phyloP scores from a whole-genome alignment of 35 echinoderm and acorn worm genomes.

The Patiria miniata region DNA sequence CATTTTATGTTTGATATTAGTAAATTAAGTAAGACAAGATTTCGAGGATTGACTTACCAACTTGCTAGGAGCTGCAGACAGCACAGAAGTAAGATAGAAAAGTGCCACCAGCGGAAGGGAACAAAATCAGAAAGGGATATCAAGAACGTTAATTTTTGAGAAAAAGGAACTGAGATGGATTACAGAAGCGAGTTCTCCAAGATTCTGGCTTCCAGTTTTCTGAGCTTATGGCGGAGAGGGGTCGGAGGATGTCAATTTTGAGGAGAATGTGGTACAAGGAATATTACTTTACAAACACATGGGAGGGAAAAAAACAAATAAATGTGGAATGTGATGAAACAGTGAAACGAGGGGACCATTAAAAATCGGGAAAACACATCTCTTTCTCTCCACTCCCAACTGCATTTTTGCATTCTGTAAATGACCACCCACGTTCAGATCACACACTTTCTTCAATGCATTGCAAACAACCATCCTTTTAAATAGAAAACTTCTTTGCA shows the following conservation, averaged over 20 bases:
- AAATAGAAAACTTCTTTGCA: too few species aligned
- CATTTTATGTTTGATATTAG: too few species aligned
- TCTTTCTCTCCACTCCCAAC: too few species aligned
- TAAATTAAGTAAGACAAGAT: too few species aligned
- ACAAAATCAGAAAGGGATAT: background rate
- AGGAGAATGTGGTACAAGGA: background rate
- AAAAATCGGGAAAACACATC: too few species aligned
- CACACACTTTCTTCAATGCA: too few species aligned
- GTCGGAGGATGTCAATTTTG: background rate
- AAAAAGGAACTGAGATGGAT: background rate
- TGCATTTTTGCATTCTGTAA: too few species aligned
- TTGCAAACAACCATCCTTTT: too few species aligned
- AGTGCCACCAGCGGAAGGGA: background rate
- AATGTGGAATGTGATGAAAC: background rate
- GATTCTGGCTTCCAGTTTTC: background rate
- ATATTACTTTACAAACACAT: background rate
- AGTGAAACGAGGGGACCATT: too few species aligned
- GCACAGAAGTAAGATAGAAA: background rate
- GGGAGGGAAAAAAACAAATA: background rate
- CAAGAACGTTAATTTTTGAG: background rate
- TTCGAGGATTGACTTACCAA: background rate
- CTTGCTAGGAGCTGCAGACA: background rate
- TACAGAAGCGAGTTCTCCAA: background rate
- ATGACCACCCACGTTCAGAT: too few species aligned
- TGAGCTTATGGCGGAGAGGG: background rate